Evolutionary conservation across 2,113 vertebrate species (phyloP), one percentile per base, ranked within the genome.

Genomic region (Cryptotis parvus): DNA sequence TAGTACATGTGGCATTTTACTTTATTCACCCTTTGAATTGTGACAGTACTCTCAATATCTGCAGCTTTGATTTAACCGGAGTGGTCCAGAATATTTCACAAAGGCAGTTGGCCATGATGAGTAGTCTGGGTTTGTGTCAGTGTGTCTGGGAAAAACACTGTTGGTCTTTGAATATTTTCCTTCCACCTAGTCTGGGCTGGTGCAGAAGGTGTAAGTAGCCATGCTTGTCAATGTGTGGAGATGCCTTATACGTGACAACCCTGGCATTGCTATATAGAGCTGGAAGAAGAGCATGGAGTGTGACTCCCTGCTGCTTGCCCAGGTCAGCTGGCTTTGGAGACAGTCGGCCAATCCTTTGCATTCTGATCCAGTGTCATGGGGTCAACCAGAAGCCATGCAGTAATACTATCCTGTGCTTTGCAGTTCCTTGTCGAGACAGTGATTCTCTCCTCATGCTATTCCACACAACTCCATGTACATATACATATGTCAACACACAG

Each of bases 171-270:
- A 31, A 66, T 18, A 49, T 35, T 69, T 52, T 1, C 5, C 2
- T 16, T 74, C 20, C 33, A 14, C n/a, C 68, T n/a, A 0, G 77
- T 0, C 16, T 15, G 41, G 10, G 43, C 24, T 24, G 0, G 9
- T 6, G 1, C 0, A 14, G 16, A 6, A 0, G 4, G 1, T 12
- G 1, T 26, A 29, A 65, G 6, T 35, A 77, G 24, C 65, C 0
- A 0, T n/a, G 20, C 31, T 11, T 4, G 12, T n/a, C 9, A 4
- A 58, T 35, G 22, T 7, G 4, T 37, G 27, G 26, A 9, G 63
- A 65, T 65, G 26, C 63, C 16, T 58, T 58, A 49, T 31, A 31
- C 63, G 29, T 12, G 63, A 20, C 31, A 12, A 27, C 26, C 63
- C 63, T 65, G 27, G 63, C 3, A 22, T 29, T 65, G 7, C 79